Conservation (phyloP, 2,888 invertebrate genomes). For the Agriotes lineatus region DNA sequence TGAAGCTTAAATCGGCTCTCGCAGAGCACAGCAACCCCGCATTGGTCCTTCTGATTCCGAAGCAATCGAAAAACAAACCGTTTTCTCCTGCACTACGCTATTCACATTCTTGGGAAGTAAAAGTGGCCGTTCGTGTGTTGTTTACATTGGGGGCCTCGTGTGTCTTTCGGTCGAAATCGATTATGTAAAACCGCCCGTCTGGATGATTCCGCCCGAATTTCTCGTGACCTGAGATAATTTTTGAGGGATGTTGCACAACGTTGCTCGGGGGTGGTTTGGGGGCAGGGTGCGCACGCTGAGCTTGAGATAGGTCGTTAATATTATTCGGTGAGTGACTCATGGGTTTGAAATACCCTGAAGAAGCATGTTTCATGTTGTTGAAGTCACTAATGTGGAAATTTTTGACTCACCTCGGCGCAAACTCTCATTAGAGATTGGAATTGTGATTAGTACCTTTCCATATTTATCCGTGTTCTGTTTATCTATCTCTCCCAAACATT, state of each 20-base stretch:
- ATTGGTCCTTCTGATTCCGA: neutral
- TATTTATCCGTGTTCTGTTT: no score
- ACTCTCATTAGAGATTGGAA: no score
- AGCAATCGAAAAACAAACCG: neutral
- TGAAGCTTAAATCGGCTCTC: no score
- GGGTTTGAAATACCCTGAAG: conserved; percentile 18
- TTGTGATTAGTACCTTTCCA: no score
- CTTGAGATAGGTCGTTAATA: conserved; percentile 43
- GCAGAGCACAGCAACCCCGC: neutral
- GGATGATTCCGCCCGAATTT: neutral
- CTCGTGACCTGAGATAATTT: conserved; percentile 6
- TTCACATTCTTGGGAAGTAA: conserved; percentile 25
- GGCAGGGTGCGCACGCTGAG: conserved; percentile 25
- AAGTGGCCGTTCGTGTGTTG: conserved; percentile 2
- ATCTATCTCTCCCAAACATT: no score
- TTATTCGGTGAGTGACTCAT: conserved; percentile 37
- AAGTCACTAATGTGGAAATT: conserved; percentile 15
- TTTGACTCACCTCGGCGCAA: no score
- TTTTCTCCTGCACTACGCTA: neutral
- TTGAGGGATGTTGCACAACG: conserved; percentile 14
- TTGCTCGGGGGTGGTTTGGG: conserved; percentile 19
- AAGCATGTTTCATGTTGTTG: no score
- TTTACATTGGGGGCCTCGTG: neutral
- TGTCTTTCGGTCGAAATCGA: neutral
- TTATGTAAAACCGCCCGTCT: neutral